Evolutionary conservation across 2,113 vertebrate genomes (phyloP).

Genomic region (Crypturellus undulatus): DNA sequence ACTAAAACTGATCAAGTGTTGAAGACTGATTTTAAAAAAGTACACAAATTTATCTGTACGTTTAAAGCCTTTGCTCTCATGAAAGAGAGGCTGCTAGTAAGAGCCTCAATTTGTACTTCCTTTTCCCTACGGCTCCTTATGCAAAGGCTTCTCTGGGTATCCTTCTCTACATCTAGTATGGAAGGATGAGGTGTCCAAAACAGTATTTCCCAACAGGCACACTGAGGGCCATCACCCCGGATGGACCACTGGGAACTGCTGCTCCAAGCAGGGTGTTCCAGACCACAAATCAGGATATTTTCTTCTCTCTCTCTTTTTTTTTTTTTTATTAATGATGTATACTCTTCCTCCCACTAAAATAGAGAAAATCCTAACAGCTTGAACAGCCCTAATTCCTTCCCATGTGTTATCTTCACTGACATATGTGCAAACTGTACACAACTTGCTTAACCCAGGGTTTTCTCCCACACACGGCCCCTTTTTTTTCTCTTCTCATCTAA

Average conservation of each 20-base stretch:
- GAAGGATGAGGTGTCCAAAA: neutral
- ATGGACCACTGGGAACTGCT: neutral
- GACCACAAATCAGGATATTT: neutral
- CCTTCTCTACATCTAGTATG: neutral
- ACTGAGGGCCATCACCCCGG: neutral
- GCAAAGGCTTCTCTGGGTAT: neutral
- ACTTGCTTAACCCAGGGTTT: constrained; percentile 22
- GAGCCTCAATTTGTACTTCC: neutral
- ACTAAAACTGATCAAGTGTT: neutral
- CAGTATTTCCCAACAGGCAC: neutral
- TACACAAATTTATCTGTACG: neutral
- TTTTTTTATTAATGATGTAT: neutral
- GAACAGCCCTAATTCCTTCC: neutral
- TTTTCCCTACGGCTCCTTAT: neutral
- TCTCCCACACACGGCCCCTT: neutral
- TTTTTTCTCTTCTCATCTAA: constrained; percentile 19
- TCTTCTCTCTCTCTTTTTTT: neutral
- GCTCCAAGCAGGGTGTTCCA: neutral
- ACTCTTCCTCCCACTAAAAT: neutral
- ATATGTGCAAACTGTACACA: neutral
- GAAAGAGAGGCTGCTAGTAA: neutral
- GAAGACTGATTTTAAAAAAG: neutral
- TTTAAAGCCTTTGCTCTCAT: neutral
- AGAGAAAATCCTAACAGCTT: neutral
- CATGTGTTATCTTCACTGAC: neutral